Evolutionary conservation across 2,797 vertebrate species (phyloP).

Genomic region (Cossypha caffra): DNA sequence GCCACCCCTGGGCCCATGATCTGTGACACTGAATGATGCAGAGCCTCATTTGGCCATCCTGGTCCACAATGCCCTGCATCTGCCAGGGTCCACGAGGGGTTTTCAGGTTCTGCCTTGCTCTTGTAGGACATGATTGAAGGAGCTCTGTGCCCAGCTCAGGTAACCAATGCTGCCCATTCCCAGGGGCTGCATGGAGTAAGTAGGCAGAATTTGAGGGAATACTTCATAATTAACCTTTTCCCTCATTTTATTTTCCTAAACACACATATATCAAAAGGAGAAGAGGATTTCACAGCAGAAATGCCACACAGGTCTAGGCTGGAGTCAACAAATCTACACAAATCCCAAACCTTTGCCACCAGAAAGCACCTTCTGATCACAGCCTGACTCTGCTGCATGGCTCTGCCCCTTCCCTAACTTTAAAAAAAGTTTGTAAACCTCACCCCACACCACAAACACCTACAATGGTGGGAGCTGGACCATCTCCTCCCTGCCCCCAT

Average conservation of each 20-base stretch:
- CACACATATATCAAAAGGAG: not conserved
- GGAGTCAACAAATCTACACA: not conserved
- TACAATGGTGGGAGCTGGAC: rapidly evolving
- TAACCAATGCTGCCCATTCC: not conserved
- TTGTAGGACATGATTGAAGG: not conserved
- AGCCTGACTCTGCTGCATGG: not conserved
- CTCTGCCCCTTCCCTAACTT: not conserved
- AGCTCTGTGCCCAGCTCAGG: not conserved
- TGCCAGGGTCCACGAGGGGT: not conserved
- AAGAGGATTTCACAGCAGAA: not conserved
- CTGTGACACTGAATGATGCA: not conserved
- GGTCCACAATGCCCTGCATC: not conserved
- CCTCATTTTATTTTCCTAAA: not conserved
- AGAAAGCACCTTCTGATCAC: not conserved
- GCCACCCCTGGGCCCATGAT: not conserved
- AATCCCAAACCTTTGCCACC: not conserved
- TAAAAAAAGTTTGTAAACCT: not conserved
- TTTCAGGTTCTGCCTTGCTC: not conserved
- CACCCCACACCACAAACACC: not conserved
- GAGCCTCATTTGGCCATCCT: not conserved
- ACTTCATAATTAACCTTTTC: not conserved
- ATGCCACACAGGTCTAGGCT: not conserved
- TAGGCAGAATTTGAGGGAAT: not conserved
- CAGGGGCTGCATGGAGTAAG: not conserved
- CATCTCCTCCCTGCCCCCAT: not conserved